Evolutionary conservation across 2,888 invertebrate genomes (phyloP), one percentile per base, ranked within the genome.

Genomic region (Meteorus cinctellus): DNA sequence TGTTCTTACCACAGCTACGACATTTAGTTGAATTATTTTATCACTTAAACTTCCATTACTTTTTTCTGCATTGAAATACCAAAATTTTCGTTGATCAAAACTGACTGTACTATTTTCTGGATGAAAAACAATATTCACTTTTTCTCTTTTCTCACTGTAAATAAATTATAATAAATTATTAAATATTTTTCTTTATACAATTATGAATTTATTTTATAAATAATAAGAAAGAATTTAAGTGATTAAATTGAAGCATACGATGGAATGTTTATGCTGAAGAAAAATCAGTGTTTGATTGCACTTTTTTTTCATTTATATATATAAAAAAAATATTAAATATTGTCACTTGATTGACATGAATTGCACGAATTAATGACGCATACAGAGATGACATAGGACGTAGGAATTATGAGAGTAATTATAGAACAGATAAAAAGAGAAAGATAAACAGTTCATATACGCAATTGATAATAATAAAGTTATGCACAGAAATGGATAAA

Each of bases 121-220:
- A 84, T 96, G 93, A 92, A 95, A 96, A 0, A 91, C 91, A 0
- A 97, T 91, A 86, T 96, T 93, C 4, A 94, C 93, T 87, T 95
- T 96, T 72, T 93, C 92, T 4, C 93, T 92, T n/a, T 91, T 90
- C 86, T 96, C 95, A 0, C 91, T 92, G 86, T 91, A 95, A 85
- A 69, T 14, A 5, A 63, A 1, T 27, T 48, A 36, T 1, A 24
- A 51, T 24, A 4, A 74, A 60, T 36, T 51, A 74, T 59, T 36
- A 10, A 16, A 16, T 16, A 16, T 68, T 16, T 29, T 51, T 1
- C 2, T 27, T n/a, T 1, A 51, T 19, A 55, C 5, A 19, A 19
- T 16, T 2, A 2, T 34, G 27, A 48, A 27, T 51, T 12, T 12
- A 41, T 2, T 41, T 10, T 2, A 41, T 41, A 41, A 41, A 41